Evolutionary conservation across 1,140 invertebrate species (phyloP).

Genomic region (Drosophila lowei): DNA sequence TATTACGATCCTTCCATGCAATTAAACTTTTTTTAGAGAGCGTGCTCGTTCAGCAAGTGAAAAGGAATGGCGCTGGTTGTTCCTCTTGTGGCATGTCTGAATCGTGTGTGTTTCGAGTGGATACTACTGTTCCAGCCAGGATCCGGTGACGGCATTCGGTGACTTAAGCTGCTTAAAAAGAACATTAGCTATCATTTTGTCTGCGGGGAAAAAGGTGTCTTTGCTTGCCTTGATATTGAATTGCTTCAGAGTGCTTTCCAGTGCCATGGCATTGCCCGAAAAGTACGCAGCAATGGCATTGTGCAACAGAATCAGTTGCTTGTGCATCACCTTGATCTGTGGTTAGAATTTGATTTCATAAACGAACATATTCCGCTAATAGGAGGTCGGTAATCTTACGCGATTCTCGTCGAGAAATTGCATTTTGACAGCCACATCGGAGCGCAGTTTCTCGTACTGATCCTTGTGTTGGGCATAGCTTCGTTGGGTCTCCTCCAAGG

Average conservation of each 20-base stretch:
- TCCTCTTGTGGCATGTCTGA: constrained; percentile 27
- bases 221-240: constrained; percentile 92
- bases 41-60: constrained; percentile 67
- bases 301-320: constrained; percentile 96
- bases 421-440: constrained; percentile 97
- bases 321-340: constrained; percentile 99
- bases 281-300: constrained; percentile 98
- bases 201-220: background rate
- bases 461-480: constrained; percentile 93
- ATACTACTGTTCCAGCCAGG: constrained; percentile 82
- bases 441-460: constrained; percentile 94
- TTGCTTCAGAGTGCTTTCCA: constrained; percentile 97
- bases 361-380: background rate
- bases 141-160: constrained; percentile 75
- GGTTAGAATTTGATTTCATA: constrained; percentile 74
- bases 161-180: constrained; percentile 67
- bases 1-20: constrained; percentile 40
- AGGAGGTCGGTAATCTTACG: constrained; percentile 85
- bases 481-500: constrained; percentile 92
- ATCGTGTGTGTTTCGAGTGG: constrained; percentile 33
- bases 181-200: background rate
- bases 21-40: constrained; percentile 56
- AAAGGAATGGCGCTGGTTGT: background rate
- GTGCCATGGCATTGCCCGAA: constrained; percentile 95
- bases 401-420: constrained; percentile 98